These are phyloP conservation scores for Litoditis marina DNA, from an alignment of 2,888 invertebrate genomes.

Conservation along the genomic window DNA sequence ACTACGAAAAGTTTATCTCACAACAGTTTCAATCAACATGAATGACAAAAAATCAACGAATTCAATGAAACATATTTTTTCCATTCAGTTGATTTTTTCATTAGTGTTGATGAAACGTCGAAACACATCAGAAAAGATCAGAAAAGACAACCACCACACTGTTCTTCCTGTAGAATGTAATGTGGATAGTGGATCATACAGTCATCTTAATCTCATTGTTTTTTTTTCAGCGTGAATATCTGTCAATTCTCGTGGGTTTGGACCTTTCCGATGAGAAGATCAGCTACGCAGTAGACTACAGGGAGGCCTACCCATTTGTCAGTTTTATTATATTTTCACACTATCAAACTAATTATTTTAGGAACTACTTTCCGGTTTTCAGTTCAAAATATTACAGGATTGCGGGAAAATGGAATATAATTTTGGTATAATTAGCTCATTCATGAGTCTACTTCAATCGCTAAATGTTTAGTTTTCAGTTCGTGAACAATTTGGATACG, in stretches of 20 bases:
- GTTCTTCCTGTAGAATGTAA: background rate
- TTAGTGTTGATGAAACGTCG: too few species aligned
- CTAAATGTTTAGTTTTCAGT: conserved; percentile 68
- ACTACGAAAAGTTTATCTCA: too few species aligned
- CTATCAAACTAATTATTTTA: too few species aligned
- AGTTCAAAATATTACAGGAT: too few species aligned
- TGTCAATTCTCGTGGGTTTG: conserved; percentile 63
- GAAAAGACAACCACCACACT: background rate
- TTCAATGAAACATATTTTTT: too few species aligned
- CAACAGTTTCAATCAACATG: too few species aligned
- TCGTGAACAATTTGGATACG: conserved; percentile 89
- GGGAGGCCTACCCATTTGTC: conserved; percentile 78
- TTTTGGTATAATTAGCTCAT: background rate
- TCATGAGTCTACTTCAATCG: too few species aligned
- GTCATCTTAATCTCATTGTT: background rate
- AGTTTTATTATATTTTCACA: conserved; percentile 16
- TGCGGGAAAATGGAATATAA: background rate
- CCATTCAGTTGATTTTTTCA: too few species aligned
- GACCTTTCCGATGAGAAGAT: conserved; percentile 63
- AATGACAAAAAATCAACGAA: too few species aligned
- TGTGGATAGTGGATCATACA: background rate
- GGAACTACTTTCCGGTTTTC: too few species aligned
- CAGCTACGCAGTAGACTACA: conserved; percentile 85
- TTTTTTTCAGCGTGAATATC: conserved; percentile 61
- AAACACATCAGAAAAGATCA: too few species aligned